Base-by-base conservation (phyloP, 2,113 vertebrate genomes). In the Ornithorhynchus anatinus region DNA sequence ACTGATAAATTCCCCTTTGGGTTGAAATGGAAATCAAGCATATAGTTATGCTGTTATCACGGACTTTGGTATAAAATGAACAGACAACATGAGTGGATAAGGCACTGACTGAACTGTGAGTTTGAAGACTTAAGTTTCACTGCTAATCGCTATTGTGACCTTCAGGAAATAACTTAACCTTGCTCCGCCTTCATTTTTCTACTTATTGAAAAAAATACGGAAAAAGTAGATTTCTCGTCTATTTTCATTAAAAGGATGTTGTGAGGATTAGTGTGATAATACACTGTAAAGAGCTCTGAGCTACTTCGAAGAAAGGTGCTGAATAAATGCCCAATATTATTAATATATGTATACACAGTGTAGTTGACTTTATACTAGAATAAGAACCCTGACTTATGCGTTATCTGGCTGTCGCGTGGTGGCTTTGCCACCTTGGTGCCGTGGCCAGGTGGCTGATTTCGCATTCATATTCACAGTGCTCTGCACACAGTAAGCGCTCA, bases 121-220 rank as follows among this genome's bases (percentile, higher is more conserved):
- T 4, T 16, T 4, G 5, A 2, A 23, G 14, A 22, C 8, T 0
- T 7, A 17, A 8, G 20, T 29, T n/a, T n/a, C 1, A 3, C 0
- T 0, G 1, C 3, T 1, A 1, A 15, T 23, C 14, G 3, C 1
- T 7, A 5, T 3, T 1, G 1, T 2, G 4, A 22, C 25, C 12
- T 39, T 25, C 4, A 16, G 48, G 14, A n/a, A n/a, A n/a, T n/a
- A n/a, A n/a, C n/a, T n/a, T n/a, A 50, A 50, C 4, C 48, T 29
- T 16, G 13, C 16, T 12, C n/a, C n/a, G 8, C 13, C 42, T 19
- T 40, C 19, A 1, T 4, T 5, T 3, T 5, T n/a, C 8, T 8
- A 1, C 44, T 59, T 61, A 23, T 17, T 23, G 25, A n/a, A n/a
- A 32, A 27, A 10, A 8, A 25, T 19, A 20, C 2, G 9, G 20